Conservation (phyloP, 2,888 invertebrate species). For the Neoscelio sp. region DNA sequence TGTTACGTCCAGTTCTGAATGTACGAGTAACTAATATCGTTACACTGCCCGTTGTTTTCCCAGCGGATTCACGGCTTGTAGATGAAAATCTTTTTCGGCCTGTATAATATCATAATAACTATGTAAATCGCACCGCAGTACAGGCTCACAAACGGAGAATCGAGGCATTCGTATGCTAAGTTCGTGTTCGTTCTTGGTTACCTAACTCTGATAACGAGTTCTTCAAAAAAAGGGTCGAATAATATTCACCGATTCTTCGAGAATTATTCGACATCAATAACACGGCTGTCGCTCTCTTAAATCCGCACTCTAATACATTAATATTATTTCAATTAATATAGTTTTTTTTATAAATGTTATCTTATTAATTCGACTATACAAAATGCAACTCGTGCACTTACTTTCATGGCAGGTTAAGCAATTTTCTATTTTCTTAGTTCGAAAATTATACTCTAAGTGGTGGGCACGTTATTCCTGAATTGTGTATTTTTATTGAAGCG, state of each 20-base stretch:
- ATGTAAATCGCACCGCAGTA: constrained; percentile 77
- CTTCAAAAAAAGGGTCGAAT: constrained; percentile 18
- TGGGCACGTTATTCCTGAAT: constrained; percentile 18
- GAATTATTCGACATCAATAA: constrained; percentile 15
- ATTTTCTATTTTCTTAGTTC: too few species aligned
- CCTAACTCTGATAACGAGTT: constrained; percentile 66
- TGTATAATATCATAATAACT: constrained; percentile 81
- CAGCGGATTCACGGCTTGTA: constrained; percentile 44
- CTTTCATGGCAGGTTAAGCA: too few species aligned
- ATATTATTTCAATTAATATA: too few species aligned
- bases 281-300: constrained; percentile 4
- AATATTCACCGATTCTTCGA: constrained; percentile 31
- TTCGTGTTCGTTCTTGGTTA: constrained; percentile 62
- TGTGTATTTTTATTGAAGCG: constrained; percentile 31
- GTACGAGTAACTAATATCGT: constrained; percentile 44
- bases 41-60: constrained; percentile 52
- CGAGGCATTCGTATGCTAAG: constrained; percentile 78
- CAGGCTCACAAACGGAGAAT: constrained; percentile 75
- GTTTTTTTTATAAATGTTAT: too few species aligned
- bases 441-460: neutral
- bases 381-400: too few species aligned
- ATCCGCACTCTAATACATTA: neutral
- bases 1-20: constrained; percentile 8
- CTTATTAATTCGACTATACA: too few species aligned
- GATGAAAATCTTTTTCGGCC: constrained; percentile 78